These are phyloP conservation scores for Archips xylosteana DNA, from an alignment of 2,888 invertebrate genomes.

Conservation along the genomic window DNA sequence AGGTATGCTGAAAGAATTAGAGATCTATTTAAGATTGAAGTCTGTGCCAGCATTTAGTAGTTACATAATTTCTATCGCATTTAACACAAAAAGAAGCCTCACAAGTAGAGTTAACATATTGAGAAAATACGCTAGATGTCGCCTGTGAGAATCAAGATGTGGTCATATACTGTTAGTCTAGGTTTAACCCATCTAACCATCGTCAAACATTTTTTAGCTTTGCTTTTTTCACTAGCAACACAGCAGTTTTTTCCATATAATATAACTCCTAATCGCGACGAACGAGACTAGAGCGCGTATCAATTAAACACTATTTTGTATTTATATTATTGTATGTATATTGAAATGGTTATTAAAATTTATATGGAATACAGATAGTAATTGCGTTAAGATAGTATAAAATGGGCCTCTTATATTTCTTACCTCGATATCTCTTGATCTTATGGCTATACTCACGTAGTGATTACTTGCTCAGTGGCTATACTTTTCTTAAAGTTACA, in stretches of 20 bases:
- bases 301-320: slow-evolving; percentile 20
- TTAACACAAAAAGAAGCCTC: slow-evolving; percentile 45
- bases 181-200: too few species aligned
- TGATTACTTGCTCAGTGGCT: too few species aligned
- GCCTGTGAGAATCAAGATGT: background rate
- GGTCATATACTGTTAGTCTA: too few species aligned
- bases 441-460: background rate
- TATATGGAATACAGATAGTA: slow-evolving; percentile 31
- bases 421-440: background rate
- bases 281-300: slow-evolving; percentile 38
- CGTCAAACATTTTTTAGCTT: too few species aligned
- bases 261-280: slow-evolving; percentile 1
- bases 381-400: slow-evolving; percentile 20
- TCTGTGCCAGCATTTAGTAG: background rate
- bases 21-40: background rate
- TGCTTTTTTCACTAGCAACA: background rate
- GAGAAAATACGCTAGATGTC: slow-evolving; percentile 29
- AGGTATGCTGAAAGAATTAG: background rate
- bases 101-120: background rate
- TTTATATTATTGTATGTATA: slow-evolving; percentile 26
- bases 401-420: background rate
- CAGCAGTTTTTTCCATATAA: background rate
- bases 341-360: slow-evolving; percentile 22
- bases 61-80: slow-evolving; percentile 26
- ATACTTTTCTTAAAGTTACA: background rate